Base-by-base conservation (phyloP, 2,888 invertebrate genomes). In the Tiphia femorata region DNA sequence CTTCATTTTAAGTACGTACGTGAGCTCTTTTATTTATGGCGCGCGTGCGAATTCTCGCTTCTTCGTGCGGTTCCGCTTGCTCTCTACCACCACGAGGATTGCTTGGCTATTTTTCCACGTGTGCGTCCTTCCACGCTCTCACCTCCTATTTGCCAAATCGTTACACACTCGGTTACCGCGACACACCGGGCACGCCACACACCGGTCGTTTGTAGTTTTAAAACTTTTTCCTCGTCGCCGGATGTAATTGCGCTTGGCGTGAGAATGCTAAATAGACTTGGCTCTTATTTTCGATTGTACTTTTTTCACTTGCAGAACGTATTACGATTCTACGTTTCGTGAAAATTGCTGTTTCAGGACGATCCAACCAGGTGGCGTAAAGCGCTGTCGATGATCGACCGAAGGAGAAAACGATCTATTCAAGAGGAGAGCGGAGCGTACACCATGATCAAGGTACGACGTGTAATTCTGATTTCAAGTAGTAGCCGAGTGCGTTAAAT, bases 401-500 rank as follows among this genome's bases (percentile, higher is more conserved):
- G 60, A 27, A 67, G 69, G 21, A 64, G 60, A 49, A 75, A 72
- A 54, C 67, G 76, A 43, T 70, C 80, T 52, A 76, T 71, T 47
- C 68, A 75, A 25, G 78, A 75, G 41, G 81, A 83, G 54, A 84
- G 84, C 70, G 72, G 74, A 60, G 84, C 84, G 40, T 84, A 83
- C 62, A 78, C 80, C n/a, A 74, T 83, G 58, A 80, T 84, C 58
- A 84, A 81, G 75, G 84, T 79, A n/a, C n/a, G n/a, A n/a, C n/a
- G n/a, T n/a, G n/a, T n/a, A n/a, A n/a, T n/a, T n/a, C n/a, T n/a
- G n/a, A n/a, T n/a, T n/a, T n/a, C n/a, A n/a, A n/a, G n/a, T n/a
- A n/a, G n/a, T n/a, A n/a, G n/a, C n/a, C n/a, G n/a, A n/a, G n/a
- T n/a, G n/a, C n/a, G n/a, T n/a, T n/a, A n/a, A n/a, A n/a, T n/a